Base-by-base conservation (phyloP, 1,140 invertebrate species). In the Brachionus paranguensis region DNA sequence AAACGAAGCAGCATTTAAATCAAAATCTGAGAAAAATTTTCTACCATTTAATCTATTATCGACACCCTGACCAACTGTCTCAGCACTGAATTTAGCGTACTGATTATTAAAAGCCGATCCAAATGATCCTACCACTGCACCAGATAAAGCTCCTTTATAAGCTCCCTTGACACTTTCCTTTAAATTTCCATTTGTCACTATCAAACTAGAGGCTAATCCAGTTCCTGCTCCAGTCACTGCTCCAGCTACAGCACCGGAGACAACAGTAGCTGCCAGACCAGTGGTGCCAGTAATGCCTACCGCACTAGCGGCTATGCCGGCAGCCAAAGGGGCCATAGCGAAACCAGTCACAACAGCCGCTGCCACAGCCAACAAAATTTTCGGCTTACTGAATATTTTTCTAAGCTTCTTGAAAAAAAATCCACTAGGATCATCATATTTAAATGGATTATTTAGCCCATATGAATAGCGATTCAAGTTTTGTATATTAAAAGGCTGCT, bases 401-500 rank as follows among this genome's bases (percentile, higher is more conserved):
- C 60, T 20, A 27, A 65, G 7, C 17, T 65, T 65, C 20, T 65
- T 65, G 60, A 65, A 65, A 27, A 33, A 65, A 65, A 65, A 65
- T 27, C 60, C 20, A 65, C 60, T 65, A 8, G 60, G 60, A 24
- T 65, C 60, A 65, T 65, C 17, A 24, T 65, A 65, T 65, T 65
- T 65, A 65, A 27, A 65, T 27, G 60, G 60, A 24, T 65, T 65
- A 65, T 65, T 65, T 29, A 65, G 17, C 11, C 60, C 60, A 65
- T 65, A 65, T 27, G 60, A 65, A 24, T 65, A 65, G 3, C 60
- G 14, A 65, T 65, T 65, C 27, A 65, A 65, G 29, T 65, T 65
- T 65, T 65, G 60, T 29, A 65, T 65, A 65, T 65, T 65, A 65
- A 65, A 65, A 65, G 60, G 60, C 60, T 65, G 14, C 17, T 65